These are phyloP conservation scores for Pseudanteris insignis DNA, from an alignment of 2,888 invertebrate genomes.

Conservation along the genomic window DNA sequence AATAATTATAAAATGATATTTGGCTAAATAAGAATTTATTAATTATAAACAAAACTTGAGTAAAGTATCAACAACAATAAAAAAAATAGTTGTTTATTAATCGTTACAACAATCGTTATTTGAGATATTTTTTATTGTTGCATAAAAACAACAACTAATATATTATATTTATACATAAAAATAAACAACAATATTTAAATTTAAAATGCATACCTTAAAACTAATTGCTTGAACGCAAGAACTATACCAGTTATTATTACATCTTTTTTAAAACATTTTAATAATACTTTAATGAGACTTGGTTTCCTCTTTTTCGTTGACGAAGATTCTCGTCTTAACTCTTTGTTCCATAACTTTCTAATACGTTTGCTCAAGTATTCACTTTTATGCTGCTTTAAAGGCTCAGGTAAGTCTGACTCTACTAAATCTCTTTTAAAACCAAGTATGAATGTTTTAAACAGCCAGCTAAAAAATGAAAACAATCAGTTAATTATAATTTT, in stretches of 20 bases:
- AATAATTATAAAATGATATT: too few species aligned
- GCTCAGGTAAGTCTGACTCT: conserved; percentile 77
- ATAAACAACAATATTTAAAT: too few species aligned
- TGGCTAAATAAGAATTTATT: too few species aligned
- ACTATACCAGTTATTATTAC: conserved; percentile 71
- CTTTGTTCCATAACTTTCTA: conserved; percentile 68
- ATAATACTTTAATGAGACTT: conserved; percentile 69
- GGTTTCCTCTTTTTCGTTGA: conserved; percentile 65
- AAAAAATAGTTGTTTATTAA: too few species aligned
- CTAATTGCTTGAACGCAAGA: conserved; percentile 72
- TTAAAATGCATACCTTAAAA: conserved; percentile 68
- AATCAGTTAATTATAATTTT: too few species aligned
- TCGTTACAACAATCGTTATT: too few species aligned
- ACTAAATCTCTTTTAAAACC: conserved; percentile 79
- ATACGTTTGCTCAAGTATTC: conserved; percentile 68
- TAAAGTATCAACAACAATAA: too few species aligned
- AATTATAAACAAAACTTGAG: too few species aligned
- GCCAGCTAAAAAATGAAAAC: conserved; percentile 71
- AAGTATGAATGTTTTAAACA: conserved; percentile 77
- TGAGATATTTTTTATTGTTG: too few species aligned
- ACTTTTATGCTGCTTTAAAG: conserved; percentile 76
- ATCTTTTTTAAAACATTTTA: conserved; percentile 69
- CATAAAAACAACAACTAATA: too few species aligned
- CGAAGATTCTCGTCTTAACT: conserved; percentile 42
- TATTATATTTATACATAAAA: too few species aligned